These are phyloP conservation scores for Ciconia maguari DNA, from an alignment of 2,113 vertebrate species.

Conservation along the genomic window DNA sequence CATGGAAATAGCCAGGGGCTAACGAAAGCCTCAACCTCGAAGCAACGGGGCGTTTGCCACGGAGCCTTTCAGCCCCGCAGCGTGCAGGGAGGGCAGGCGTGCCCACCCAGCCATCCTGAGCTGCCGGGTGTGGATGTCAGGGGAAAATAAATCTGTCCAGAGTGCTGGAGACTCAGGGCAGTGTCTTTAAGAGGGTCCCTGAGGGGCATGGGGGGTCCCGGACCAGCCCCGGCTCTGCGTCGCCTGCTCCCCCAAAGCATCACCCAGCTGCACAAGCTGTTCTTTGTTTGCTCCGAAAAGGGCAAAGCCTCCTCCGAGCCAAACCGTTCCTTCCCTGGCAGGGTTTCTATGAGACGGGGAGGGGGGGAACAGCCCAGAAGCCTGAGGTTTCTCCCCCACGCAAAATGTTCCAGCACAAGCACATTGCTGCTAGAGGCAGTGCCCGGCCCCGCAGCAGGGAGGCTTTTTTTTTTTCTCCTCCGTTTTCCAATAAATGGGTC, in stretches of 20 bases:
- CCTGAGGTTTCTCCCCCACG: conserved; percentile 6
- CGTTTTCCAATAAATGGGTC: neutral
- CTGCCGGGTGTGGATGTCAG: neutral
- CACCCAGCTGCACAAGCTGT: neutral
- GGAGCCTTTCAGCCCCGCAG: neutral
- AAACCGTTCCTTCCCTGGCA: neutral
- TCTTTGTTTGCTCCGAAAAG: conserved; percentile 40
- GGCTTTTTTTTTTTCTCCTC: accelerated
- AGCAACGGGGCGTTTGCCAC: neutral
- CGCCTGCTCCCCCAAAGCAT: neutral
- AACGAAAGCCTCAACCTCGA: neutral
- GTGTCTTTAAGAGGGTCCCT: accelerated
- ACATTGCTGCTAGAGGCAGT: neutral
- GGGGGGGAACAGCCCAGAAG: neutral
- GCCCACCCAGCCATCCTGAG: accelerated
- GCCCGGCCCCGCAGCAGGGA: neutral
- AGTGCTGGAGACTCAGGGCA: accelerated
- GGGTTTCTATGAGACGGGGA: neutral
- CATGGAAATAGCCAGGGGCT: accelerated
- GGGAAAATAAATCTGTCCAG: neutral
- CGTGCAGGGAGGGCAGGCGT: accelerated
- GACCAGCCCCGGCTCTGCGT: neutral
- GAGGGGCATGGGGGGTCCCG: accelerated
- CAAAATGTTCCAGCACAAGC: neutral
- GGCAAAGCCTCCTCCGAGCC: neutral